These are phyloP conservation scores for Diaperis boleti DNA, from an alignment of 2,888 invertebrate genomes.

Conservation along the genomic window DNA sequence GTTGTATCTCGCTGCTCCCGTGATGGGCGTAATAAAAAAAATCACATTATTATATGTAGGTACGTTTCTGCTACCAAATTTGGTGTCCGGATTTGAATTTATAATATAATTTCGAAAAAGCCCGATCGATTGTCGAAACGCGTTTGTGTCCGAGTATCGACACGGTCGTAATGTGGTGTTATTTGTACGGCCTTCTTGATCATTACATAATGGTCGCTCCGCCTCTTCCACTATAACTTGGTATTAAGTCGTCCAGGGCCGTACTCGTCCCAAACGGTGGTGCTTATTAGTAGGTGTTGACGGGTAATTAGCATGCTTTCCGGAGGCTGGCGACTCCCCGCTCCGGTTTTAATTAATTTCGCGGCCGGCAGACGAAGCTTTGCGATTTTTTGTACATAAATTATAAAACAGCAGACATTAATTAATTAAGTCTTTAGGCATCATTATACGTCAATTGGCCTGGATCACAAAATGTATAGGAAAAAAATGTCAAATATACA, in stretches of 20 bases:
- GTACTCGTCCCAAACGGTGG: neutral
- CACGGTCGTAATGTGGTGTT: too few species aligned
- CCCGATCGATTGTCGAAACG: neutral
- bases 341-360: too few species aligned
- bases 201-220: slow-evolving; percentile 45
- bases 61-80: slow-evolving; percentile 14
- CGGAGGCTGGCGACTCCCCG: neutral
- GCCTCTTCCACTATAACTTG: slow-evolving; percentile 33
- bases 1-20: slow-evolving; percentile 19
- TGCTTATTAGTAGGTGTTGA: slow-evolving; percentile 1
- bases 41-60: slow-evolving; percentile 13
- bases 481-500: too few species aligned
- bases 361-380: too few species aligned
- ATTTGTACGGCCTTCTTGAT: slow-evolving; percentile 46
- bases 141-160: neutral
- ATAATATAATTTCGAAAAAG: slow-evolving; percentile 9
- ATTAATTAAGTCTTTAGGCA: too few species aligned
- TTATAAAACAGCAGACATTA: too few species aligned
- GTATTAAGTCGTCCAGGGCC: slow-evolving; percentile 19
- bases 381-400: too few species aligned
- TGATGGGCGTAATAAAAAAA: slow-evolving; percentile 25
- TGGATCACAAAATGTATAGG: too few species aligned
- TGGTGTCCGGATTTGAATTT: slow-evolving; percentile 9
- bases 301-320: slow-evolving; percentile 4
- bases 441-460: too few species aligned